Base-by-base conservation (phyloP, 2,797 vertebrate species). In the Myotis daubentonii region DNA sequence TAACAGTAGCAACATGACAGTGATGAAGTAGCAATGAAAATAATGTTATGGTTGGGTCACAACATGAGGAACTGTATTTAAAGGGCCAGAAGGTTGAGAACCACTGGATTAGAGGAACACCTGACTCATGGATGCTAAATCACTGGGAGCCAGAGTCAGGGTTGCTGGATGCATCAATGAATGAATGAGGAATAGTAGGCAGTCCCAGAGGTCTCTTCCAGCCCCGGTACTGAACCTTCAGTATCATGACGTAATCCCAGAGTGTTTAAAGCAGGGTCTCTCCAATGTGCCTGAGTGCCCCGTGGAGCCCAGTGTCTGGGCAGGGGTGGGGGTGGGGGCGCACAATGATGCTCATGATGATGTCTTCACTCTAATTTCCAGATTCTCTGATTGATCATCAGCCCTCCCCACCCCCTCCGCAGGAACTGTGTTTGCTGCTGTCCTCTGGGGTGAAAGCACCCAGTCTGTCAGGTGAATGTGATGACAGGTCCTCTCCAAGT, bases 301-400 rank as follows among this genome's bases (percentile, higher is more conserved):
- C 30, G 8, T 19, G 75, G 93, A 97, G 93, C 95, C 94, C 83
- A 96, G 84, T 85, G 5, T 94, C 93, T 94, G 78, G 90, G 68
- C 89, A 83, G 16, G 92, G 36, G 20, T 47, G 62, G 41, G 9
- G 78, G 20, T 3, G 20, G 8, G 19, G 19, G 8, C 1, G 96
- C 49, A 72, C 91, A 82, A 92, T 82, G 6, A 79, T 65, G 81
- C 92, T 93, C 91, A 93, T 55, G 19, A 74, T 17, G 38, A 71
- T 47, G 55, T 93, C 82, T 84, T 91, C n/a, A 94, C 70, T 91
- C 89, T 92, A 49, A 80, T 92, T 95, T 95, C 23, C 92, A 89
- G 89, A 60, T 44, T 93, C 47, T 23, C 15, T 94, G 93, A 95
- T 8, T 82, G 95, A 95, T 87, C 83, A 84, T 57, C 55, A 75